A percentile compares a stretch with the other conserved stretches of the same genome.
These are phyloP conservation scores for Typhlichthys subterraneus DNA, from an alignment of 2,797 vertebrate species.

Conservation along the genomic window DNA sequence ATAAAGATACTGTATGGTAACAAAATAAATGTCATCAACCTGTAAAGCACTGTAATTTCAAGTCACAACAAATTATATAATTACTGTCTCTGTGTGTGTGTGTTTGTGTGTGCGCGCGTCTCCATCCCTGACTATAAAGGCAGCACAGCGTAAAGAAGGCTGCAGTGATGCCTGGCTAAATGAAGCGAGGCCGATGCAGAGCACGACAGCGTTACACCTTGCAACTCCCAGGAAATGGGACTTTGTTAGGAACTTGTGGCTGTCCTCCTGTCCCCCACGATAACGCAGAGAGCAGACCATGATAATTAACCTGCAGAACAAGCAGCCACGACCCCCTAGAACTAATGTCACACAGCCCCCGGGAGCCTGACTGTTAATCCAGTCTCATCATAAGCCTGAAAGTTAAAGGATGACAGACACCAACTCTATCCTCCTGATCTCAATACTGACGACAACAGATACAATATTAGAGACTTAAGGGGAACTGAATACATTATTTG, in stretches of 20 bases:
- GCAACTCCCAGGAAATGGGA: conserved; percentile 38
- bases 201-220: conserved; percentile 22
- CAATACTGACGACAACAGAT: neutral
- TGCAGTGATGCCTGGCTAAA: conserved; percentile 28
- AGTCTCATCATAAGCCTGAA: neutral
- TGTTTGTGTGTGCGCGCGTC: conserved; percentile 5
- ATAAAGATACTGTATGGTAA: no score
- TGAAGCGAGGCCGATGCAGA: conserved; percentile 40
- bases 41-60: no score
- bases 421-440: neutral
- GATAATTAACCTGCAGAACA: conserved; percentile 70
- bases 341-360: conserved; percentile 32
- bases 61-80: no score
- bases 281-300: conserved; percentile 47
- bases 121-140: neutral
- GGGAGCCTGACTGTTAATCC: neutral
- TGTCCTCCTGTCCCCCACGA: conserved; percentile 47
- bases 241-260: conserved; percentile 54
- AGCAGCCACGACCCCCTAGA: conserved; percentile 35
- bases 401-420: neutral
- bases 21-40: no score
- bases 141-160: conserved; percentile 16
- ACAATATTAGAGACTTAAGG: neutral
- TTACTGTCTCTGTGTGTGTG: neutral
- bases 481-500: no score